Conservation (phyloP, 2,113 vertebrate genomes). For the Dolichallabes microphthalmus region DNA sequence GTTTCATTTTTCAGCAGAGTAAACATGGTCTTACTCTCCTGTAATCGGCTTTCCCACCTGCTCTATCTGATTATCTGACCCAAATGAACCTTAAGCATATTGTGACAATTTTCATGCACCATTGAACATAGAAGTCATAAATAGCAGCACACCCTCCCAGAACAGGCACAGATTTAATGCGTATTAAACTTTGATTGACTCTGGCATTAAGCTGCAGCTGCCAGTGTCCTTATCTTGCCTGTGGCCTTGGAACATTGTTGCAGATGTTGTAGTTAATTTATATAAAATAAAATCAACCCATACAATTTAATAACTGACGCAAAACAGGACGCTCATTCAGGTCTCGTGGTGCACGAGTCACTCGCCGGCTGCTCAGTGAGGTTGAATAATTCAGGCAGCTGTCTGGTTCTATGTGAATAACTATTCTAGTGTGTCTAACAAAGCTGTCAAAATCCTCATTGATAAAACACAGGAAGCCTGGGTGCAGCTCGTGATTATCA, state of each 20-base stretch:
- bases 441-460: constrained; percentile 54
- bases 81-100: constrained; percentile 45
- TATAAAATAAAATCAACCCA: constrained; percentile 18
- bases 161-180: neutral
- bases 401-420: constrained; percentile 29
- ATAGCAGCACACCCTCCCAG: constrained; percentile 15
- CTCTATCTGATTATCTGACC: constrained; percentile 38
- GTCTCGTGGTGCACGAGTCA: neutral
- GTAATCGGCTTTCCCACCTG: constrained; percentile 31
- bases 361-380: neutral
- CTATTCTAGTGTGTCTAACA: constrained; percentile 48
- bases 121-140: constrained; percentile 15
- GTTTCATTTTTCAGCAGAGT: constrained; percentile 9
- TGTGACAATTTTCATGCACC: constrained; percentile 45
- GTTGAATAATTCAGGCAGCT: constrained; percentile 9
- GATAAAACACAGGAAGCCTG: constrained; percentile 44
- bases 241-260: neutral
- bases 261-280: constrained; percentile 1
- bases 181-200: neutral
- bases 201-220: neutral
- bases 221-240: neutral
- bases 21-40: constrained; percentile 42
- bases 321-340: neutral
- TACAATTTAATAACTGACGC: neutral
- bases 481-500: constrained; percentile 37